Conservation (phyloP, 2,797 vertebrate species). For the Thunnus albacares region DNA sequence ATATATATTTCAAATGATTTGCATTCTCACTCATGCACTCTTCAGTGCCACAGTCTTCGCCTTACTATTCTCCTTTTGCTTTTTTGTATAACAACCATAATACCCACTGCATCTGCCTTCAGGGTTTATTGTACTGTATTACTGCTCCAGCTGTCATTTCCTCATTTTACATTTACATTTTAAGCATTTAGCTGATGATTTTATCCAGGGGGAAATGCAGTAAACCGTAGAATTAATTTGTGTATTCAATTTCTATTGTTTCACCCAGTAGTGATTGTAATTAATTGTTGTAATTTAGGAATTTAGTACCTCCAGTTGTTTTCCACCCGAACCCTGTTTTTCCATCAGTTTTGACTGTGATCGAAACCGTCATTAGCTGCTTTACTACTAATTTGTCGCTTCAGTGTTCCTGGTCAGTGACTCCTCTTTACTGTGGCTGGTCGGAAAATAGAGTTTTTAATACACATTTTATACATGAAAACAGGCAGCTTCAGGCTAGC, state of each 20-base stretch:
- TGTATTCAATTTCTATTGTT: background rate
- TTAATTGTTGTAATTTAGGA: constrained; percentile 4
- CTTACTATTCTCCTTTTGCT: background rate
- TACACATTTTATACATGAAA: background rate
- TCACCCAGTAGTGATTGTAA: background rate
- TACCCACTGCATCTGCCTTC: background rate
- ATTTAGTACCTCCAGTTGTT: constrained; percentile 6
- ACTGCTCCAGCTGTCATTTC: constrained; percentile 23
- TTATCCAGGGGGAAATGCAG: constrained; percentile 6
- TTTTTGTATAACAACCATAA: constrained; percentile 14
- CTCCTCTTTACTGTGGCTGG: background rate
- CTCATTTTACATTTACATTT: constrained; percentile 26
- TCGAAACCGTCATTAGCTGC: background rate
- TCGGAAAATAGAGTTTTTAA: background rate
- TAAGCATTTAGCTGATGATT: constrained; percentile 14
- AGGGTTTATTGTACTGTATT: background rate
- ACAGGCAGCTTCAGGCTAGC: background rate
- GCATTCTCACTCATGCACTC: background rate
- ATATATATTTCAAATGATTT: no score
- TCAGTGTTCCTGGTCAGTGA: background rate
- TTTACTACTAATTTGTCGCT: background rate
- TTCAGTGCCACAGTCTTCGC: background rate
- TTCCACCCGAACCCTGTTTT: background rate
- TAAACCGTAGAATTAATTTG: constrained; percentile 5
- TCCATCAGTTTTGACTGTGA: no score